Evolutionary conservation across 1,140 invertebrate genomes (phyloP).

Genomic region (Xylocopa sonorina): DNA sequence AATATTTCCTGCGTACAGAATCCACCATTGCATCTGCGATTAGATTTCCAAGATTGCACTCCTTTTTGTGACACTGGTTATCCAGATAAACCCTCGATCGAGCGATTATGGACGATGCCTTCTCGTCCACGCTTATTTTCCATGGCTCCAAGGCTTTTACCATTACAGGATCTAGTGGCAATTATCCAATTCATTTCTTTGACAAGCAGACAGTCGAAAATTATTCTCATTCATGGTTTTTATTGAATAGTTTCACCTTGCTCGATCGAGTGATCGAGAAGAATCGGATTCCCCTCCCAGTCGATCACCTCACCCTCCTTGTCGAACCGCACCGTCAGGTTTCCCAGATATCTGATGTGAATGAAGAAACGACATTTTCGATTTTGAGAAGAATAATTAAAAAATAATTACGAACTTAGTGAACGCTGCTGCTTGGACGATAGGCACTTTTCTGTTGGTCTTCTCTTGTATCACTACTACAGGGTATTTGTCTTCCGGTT

Average conservation of each 20-base stretch:
- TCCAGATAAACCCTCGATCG: constrained; percentile 82
- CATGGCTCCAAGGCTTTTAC: constrained; percentile 83
- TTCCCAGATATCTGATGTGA: constrained; percentile 69
- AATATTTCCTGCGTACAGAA: constrained; percentile 73
- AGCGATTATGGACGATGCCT: constrained; percentile 84
- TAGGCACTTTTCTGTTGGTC: constrained; percentile 84
- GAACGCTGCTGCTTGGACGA: constrained; percentile 87
- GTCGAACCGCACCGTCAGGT: constrained; percentile 87
- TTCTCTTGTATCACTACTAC: constrained; percentile 83
- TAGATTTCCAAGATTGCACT: constrained; percentile 90
- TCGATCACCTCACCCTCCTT: constrained; percentile 85
- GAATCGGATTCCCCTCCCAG: constrained; percentile 89
- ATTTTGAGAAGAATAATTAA: neutral
- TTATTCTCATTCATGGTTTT: too few species aligned
- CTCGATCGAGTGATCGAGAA: constrained; percentile 85
- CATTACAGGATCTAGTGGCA: constrained; percentile 81
- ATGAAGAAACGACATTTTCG: neutral
- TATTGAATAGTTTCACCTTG: constrained; percentile 81
- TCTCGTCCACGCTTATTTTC: constrained; percentile 83
- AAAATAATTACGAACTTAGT: constrained; percentile 80
- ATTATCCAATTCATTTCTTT: too few species aligned
- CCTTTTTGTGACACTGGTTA: constrained; percentile 82
- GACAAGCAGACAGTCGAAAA: too few species aligned
- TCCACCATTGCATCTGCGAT: constrained; percentile 88
- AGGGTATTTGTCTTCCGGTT: constrained; percentile 85